Conservation (phyloP, 2,113 vertebrate genomes). For the Ramphastos sulfuratus region DNA sequence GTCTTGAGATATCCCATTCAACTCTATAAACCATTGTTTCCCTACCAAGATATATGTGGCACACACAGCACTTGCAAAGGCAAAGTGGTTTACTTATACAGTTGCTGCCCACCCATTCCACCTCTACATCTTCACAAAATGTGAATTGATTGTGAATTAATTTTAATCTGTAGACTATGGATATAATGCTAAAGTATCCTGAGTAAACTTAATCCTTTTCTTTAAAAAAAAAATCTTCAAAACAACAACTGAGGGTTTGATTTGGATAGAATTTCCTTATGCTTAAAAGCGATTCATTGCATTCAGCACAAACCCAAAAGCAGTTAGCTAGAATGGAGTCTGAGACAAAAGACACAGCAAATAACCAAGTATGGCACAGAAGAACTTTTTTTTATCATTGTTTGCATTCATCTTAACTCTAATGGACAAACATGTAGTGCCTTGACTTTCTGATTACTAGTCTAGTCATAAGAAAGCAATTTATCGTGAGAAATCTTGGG, state of each 20-base stretch:
- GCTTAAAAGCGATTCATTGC: background rate
- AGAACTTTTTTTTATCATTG: background rate
- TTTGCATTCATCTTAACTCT: background rate
- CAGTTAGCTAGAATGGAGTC: background rate
- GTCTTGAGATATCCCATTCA: background rate
- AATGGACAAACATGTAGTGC: background rate
- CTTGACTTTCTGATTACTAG: background rate
- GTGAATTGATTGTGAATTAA: background rate
- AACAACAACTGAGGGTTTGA: background rate
- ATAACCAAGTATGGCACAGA: background rate
- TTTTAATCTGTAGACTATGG: background rate
- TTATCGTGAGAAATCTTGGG: constrained; percentile 5
- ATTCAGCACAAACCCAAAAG: background rate
- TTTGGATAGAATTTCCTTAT: background rate
- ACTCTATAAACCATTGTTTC: background rate
- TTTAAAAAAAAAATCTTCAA: background rate
- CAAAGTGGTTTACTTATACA: background rate
- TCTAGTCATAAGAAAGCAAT: background rate
- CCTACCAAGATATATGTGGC: background rate
- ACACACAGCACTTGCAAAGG: background rate
- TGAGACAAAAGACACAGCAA: background rate
- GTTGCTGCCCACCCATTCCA: background rate
- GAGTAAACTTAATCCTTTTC: background rate
- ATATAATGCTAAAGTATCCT: background rate
- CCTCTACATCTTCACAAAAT: background rate